These are phyloP conservation scores for Rhegmatorhina hoffmannsi DNA, from an alignment of 2,113 vertebrate species.

Conservation along the genomic window DNA sequence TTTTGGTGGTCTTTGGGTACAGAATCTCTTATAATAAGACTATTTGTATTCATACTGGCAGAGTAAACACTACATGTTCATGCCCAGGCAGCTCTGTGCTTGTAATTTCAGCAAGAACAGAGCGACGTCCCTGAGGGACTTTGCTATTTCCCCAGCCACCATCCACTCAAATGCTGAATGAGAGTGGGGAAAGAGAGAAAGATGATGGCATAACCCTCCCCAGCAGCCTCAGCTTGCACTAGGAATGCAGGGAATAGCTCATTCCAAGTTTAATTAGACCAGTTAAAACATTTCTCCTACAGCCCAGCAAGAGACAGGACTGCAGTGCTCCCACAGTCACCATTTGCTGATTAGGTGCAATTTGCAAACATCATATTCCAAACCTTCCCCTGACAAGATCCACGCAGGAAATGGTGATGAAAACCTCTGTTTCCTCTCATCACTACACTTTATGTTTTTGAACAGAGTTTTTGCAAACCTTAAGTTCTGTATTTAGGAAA, in stretches of 20 bases:
- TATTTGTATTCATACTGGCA: constrained; percentile 87
- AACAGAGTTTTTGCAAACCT: neutral
- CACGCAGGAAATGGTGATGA: neutral
- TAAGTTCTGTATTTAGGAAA: neutral
- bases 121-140: constrained; percentile 80
- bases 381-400: neutral
- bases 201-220: constrained; percentile 67
- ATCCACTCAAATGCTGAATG: constrained; percentile 72
- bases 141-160: constrained; percentile 76
- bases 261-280: constrained; percentile 64
- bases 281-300: constrained; percentile 40
- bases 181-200: constrained; percentile 67
- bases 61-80: constrained; percentile 85
- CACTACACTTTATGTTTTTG: neutral
- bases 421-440: neutral
- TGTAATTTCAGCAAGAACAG: constrained; percentile 85
- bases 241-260: neutral
- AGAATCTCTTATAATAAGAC: constrained; percentile 83
- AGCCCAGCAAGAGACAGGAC: neutral
- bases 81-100: constrained; percentile 82
- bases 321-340: neutral
- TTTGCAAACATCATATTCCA: neutral
- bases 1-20: constrained; percentile 78
- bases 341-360: neutral
- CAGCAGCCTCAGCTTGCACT: constrained; percentile 7